Conservation (phyloP, 2,797 vertebrate species). For the Peromyscus aztecus region DNA sequence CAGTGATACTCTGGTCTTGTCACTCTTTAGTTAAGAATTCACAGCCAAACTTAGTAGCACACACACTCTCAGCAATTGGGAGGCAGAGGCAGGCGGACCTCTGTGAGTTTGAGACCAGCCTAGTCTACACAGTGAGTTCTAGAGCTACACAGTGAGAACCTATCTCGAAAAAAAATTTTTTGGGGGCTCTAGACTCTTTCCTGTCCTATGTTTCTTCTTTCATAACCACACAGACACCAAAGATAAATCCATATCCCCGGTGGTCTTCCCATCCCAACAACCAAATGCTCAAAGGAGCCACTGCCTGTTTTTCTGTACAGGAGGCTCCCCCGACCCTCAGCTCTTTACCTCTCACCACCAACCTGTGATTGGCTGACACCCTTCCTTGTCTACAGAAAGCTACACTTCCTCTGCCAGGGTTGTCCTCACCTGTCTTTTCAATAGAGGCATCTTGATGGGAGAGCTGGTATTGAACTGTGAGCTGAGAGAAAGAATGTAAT, state of each 20-base stretch:
- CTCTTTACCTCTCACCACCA: background rate
- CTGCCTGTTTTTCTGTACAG: background rate
- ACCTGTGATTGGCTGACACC: background rate
- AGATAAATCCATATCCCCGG: background rate
- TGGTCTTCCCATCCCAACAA: background rate
- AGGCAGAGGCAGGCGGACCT: background rate
- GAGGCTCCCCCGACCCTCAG: accelerated
- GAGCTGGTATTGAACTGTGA: background rate
- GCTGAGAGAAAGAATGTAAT: background rate
- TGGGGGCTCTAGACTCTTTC: background rate
- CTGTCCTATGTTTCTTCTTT: background rate
- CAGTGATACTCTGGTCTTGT: background rate
- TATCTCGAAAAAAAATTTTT: background rate
- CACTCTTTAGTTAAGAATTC: background rate
- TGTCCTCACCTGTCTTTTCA: background rate
- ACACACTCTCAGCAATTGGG: background rate
- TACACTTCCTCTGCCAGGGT: background rate
- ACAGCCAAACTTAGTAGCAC: background rate
- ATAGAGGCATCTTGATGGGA: background rate
- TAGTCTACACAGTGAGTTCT: background rate
- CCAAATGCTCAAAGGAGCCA: background rate
- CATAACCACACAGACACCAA: background rate
- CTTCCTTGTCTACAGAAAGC: background rate
- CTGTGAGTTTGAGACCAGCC: background rate
- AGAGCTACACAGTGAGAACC: background rate